phyloP scores from a whole-genome alignment of 2,797 vertebrate genomes.

The Rhinogobio ventralis region DNA sequence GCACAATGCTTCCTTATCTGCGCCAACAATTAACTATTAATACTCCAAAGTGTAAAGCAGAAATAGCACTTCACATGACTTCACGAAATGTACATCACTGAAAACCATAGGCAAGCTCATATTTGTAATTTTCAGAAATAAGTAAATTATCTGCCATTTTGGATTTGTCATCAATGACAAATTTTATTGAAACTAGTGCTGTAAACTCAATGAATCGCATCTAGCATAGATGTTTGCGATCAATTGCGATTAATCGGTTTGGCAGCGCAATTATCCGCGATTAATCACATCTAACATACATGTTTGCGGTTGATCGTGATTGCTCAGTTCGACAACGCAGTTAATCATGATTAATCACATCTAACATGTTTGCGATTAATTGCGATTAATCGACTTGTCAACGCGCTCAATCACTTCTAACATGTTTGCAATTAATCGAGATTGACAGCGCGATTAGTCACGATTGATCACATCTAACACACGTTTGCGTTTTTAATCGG shows the following conservation, averaged over 20 bases:
- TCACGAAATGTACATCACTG: constrained; percentile 70
- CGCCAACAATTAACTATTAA: constrained; percentile 61
- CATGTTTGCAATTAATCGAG: too few relatives aligned
- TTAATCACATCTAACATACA: too few relatives aligned
- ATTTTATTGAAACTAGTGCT: neutral
- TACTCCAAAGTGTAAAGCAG: constrained; percentile 67
- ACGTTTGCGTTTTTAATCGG: too few relatives aligned
- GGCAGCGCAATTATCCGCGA: too few relatives aligned
- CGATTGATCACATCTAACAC: too few relatives aligned
- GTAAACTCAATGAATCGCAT: neutral
- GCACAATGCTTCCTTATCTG: constrained; percentile 48
- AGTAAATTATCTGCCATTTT: constrained; percentile 49
- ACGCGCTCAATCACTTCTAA: too few relatives aligned
- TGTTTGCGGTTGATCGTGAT: too few relatives aligned
- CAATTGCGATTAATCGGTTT: neutral
- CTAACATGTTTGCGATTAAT: too few relatives aligned
- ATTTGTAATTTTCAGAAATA: constrained; percentile 52
- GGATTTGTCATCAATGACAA: constrained; percentile 44
- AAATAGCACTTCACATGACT: constrained; percentile 67
- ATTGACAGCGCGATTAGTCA: too few relatives aligned
- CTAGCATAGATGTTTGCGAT: neutral
- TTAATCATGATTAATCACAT: too few relatives aligned
- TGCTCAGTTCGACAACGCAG: too few relatives aligned
- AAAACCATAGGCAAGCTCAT: constrained; percentile 70
- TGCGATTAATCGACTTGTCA: too few relatives aligned